A percentile compares a stretch with the other conserved stretches of the same genome.
phyloP scores from a whole-genome alignment of 2,113 vertebrate species.

The Oreamnos americanus region DNA sequence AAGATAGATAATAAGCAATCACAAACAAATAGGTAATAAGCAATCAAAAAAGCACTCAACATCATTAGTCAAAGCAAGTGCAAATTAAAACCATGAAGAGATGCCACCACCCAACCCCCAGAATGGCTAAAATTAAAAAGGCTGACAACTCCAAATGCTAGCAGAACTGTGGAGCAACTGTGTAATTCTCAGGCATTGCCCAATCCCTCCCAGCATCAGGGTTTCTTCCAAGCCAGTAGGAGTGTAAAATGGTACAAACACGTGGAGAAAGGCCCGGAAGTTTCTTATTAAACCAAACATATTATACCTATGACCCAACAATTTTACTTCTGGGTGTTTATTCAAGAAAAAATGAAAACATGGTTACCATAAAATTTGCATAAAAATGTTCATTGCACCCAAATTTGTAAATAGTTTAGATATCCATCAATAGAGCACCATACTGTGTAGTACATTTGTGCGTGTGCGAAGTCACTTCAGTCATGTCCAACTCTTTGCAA shows the following conservation, averaged over 20 bases:
- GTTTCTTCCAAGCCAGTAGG: too few relatives aligned
- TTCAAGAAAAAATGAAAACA: background rate
- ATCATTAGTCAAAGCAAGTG: background rate
- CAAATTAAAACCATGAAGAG: background rate
- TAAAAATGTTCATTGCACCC: background rate
- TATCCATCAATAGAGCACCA: background rate
- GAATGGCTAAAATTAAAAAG: background rate
- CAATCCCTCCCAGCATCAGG: too few relatives aligned
- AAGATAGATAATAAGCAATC: background rate
- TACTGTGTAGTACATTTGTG: background rate
- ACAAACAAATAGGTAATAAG: background rate
- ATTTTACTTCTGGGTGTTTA: background rate
- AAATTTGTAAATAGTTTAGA: background rate
- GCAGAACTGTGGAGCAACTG: background rate
- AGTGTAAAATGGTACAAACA: background rate
- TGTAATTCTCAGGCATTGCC: background rate
- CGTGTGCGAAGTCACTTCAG: rapidly evolving
- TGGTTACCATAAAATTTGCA: background rate
- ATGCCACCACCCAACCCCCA: background rate
- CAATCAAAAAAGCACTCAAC: background rate
- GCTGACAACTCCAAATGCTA: background rate
- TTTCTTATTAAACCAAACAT: background rate
- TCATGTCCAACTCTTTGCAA: background rate
- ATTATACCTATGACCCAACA: background rate
- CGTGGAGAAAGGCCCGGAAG: background rate